Percentiles rank a stretch among this genome's conserved stretches.
Evolutionary conservation across 1,140 invertebrate genomes (phyloP).

Genomic region (Gonioctena quinquepunctata): DNA sequence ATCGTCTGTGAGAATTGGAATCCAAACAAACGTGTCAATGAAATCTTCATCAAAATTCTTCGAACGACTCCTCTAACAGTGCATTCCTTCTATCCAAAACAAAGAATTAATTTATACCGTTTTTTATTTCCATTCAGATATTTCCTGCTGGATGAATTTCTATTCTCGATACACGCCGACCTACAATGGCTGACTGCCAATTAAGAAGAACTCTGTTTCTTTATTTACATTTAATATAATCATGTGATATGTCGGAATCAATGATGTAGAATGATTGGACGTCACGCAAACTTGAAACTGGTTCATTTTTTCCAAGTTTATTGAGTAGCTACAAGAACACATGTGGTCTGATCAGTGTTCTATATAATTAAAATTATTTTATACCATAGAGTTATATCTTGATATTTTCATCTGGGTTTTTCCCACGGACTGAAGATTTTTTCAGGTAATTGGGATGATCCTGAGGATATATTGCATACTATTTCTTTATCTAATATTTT

Average conservation of each 20-base stretch:
- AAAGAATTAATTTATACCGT: conserved; percentile 4
- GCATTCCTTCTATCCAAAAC: background rate
- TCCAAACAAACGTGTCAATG: background rate
- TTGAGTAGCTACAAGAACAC: no score
- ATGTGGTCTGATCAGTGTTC: no score
- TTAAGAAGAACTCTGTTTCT: conserved; percentile 2
- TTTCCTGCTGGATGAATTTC: background rate
- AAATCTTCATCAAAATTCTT: background rate
- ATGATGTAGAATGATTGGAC: background rate
- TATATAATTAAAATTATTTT: no score
- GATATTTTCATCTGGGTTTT: no score
- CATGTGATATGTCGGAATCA: background rate
- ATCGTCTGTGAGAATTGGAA: background rate
- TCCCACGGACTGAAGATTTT: no score
- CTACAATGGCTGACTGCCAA: conserved; percentile 10
- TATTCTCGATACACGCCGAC: conserved; percentile 1
- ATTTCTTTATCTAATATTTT: no score
- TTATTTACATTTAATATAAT: conserved; percentile 5
- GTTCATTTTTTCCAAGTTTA: no score
- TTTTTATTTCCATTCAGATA: background rate
- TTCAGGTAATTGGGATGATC: no score
- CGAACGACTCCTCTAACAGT: background rate
- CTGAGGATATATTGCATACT: no score
- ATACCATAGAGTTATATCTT: no score
- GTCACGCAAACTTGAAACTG: no score